A percentile compares a stretch with the other conserved stretches of the same genome.
phyloP scores from a whole-genome alignment of 2,888 invertebrate genomes.

The Piscicola geometra region DNA sequence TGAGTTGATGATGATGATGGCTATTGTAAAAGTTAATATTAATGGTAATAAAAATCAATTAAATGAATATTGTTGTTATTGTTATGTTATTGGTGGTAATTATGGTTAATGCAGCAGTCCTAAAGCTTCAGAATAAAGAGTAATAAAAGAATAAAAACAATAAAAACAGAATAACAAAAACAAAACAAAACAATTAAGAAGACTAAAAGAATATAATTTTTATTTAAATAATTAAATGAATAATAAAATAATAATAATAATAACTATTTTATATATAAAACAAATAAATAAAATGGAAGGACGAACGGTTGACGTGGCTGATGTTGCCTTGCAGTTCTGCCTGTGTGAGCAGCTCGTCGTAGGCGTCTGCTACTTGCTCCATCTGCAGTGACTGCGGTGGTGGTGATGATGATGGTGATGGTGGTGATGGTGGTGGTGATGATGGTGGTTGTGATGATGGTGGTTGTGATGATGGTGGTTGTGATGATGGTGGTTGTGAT shows the following conservation, averaged over 20 bases:
- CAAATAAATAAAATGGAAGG: background rate
- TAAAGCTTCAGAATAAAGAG: too few species aligned
- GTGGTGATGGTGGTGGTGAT: too few species aligned
- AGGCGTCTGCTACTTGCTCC: slow-evolving; percentile 67
- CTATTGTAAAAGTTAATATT: too few species aligned
- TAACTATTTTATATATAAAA: background rate
- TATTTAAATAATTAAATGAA: background rate
- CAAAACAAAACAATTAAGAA: background rate
- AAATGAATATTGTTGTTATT: background rate
- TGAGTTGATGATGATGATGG: background rate
- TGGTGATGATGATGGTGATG: too few species aligned
- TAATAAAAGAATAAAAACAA: slow-evolving; percentile 7
- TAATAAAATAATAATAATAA: slow-evolving; percentile 16
- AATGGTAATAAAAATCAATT: too few species aligned
- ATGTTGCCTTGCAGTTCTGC: slow-evolving; percentile 70
- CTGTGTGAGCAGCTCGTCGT: slow-evolving; percentile 68
- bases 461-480: too few species aligned
- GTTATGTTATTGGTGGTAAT: background rate
- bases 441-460: too few species aligned
- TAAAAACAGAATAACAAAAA: background rate
- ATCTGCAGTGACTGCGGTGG: slow-evolving; percentile 60
- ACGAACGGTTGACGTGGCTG: slow-evolving; percentile 63
- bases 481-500: too few species aligned
- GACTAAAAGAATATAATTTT: background rate
- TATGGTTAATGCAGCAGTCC: background rate